Percentiles rank a stretch among this genome's conserved stretches.
Evolutionary conservation across 2,113 vertebrate species (phyloP).

Genomic region (Sinocyclocheilus anophthalmus): DNA sequence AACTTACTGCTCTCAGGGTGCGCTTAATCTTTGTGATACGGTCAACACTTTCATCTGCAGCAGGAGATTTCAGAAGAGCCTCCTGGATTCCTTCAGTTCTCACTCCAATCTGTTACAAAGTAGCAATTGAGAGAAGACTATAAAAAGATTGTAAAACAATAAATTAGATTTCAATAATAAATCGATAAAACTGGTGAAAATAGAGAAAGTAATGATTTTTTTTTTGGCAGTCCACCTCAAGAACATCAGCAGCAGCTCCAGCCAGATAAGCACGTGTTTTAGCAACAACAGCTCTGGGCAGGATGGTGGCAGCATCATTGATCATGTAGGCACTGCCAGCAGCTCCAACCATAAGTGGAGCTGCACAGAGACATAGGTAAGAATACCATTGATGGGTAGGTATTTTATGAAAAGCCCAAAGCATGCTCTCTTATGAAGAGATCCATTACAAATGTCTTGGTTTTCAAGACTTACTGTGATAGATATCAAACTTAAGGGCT

Average conservation of each 20-base stretch:
- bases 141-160: neutral
- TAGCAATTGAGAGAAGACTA: neutral
- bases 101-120: neutral
- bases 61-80: neutral
- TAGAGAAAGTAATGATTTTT: neutral
- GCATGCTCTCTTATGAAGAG: neutral
- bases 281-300: conserved; percentile 66
- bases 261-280: conserved; percentile 75
- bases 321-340: conserved; percentile 76
- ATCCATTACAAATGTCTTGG: too few species aligned
- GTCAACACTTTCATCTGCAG: neutral
- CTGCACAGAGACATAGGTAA: conserved; percentile 62
- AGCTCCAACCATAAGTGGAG: conserved; percentile 77
- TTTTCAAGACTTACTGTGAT: conserved; percentile 51
- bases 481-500: conserved; percentile 65
- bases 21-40: neutral
- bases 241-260: conserved; percentile 78
- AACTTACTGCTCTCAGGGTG: neutral
- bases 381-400: neutral
- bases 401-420: too few species aligned
- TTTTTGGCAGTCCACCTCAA: conserved; percentile 73
- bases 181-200: too few species aligned
- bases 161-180: neutral
- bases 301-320: conserved; percentile 75
- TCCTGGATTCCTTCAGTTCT: conserved; percentile 2